phyloP scores from a whole-genome alignment of 1,140 invertebrate genomes.

The Lordiphosa collinella region DNA sequence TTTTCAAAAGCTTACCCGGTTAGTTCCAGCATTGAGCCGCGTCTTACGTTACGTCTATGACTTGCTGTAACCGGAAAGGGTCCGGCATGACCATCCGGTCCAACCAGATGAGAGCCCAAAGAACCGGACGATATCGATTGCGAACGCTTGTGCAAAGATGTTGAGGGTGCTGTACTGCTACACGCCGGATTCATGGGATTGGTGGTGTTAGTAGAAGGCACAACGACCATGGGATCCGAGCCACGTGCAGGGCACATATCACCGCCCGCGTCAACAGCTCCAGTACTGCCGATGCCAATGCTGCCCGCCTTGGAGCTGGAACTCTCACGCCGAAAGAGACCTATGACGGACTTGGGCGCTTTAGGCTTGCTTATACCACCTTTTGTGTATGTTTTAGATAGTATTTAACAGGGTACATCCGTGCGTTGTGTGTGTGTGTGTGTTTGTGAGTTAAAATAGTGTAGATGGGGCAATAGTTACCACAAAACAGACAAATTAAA shows the following conservation, averaged over 20 bases:
- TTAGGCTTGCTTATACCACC: constrained; percentile 86
- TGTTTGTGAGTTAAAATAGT: too few species aligned
- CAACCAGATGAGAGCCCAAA: constrained; percentile 42
- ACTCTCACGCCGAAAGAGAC: constrained; percentile 85
- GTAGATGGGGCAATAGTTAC: constrained; percentile 54
- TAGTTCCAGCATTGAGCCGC: constrained; percentile 85
- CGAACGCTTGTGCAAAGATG: constrained; percentile 71
- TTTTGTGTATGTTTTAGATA: constrained; percentile 57
- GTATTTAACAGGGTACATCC: constrained; percentile 22
- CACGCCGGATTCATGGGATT: constrained; percentile 21
- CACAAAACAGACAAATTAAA: constrained; percentile 52
- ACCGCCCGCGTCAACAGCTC: constrained; percentile 54
- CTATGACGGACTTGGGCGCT: constrained; percentile 86
- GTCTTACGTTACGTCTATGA: constrained; percentile 83
- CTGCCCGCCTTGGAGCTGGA: constrained; percentile 82
- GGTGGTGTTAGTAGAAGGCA: constrained; percentile 27
- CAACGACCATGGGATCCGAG: constrained; percentile 57
- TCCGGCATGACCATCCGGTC: constrained; percentile 62
- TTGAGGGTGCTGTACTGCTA: constrained; percentile 30
- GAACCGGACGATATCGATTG: constrained; percentile 69
- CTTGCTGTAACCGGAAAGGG: constrained; percentile 79
- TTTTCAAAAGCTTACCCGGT: constrained; percentile 82
- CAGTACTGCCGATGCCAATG: constrained; percentile 61
- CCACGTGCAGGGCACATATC: constrained; percentile 28
- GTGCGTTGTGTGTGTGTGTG: constrained; percentile 10